Percentiles rank a stretch among this genome's conserved stretches.
Evolutionary conservation across 2,888 invertebrate genomes (phyloP).

Genomic region (Barypeithes pellucidus): DNA sequence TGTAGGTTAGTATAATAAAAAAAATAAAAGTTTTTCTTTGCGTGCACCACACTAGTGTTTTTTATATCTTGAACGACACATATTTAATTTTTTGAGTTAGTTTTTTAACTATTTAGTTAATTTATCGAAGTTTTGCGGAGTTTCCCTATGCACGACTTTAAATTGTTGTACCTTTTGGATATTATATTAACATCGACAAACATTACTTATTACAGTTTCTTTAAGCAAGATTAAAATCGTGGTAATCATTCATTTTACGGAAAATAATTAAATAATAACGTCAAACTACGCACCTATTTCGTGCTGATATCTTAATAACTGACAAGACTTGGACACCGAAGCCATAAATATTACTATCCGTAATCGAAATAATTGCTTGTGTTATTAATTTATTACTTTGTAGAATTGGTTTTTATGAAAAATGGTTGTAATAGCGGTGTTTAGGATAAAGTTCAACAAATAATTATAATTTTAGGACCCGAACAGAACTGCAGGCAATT

Average conservation of each 20-base stretch:
- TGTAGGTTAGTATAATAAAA: too few relatives aligned
- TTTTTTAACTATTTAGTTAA: too few relatives aligned
- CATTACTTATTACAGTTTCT: too few relatives aligned
- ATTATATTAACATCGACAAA: neutral
- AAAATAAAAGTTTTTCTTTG: too few relatives aligned
- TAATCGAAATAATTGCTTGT: neutral
- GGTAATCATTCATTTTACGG: conserved; percentile 11
- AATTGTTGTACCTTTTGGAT: neutral
- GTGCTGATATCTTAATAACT: conserved; percentile 28
- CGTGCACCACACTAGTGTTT: too few relatives aligned
- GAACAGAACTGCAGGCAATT: too few relatives aligned
- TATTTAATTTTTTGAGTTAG: too few relatives aligned
- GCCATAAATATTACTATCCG: conserved; percentile 18
- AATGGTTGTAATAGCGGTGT: too few relatives aligned
- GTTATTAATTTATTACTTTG: neutral
- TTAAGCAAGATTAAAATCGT: conserved; percentile 7
- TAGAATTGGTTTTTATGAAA: neutral
- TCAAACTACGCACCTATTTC: conserved; percentile 23
- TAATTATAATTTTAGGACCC: too few relatives aligned
- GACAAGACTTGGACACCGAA: conserved; percentile 8
- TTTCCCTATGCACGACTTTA: neutral
- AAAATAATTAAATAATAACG: conserved; percentile 15
- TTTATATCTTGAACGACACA: too few relatives aligned
- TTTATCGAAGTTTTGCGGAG: too few relatives aligned
- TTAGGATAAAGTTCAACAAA: too few relatives aligned